Base-by-base conservation (phyloP, 2,888 invertebrate species). In the Noctua janthina region DNA sequence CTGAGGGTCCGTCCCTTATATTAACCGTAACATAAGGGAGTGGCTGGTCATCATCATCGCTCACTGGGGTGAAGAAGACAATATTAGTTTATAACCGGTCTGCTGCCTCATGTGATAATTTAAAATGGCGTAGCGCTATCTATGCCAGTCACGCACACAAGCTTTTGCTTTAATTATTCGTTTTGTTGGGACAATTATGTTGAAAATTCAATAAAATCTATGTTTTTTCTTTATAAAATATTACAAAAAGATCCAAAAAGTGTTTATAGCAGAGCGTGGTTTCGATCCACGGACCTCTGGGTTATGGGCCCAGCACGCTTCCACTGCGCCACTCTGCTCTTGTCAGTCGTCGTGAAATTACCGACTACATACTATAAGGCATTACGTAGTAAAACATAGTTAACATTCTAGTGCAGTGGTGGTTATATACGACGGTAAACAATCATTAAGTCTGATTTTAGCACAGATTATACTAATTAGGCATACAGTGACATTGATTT, bases 211-310 rank as follows among this genome's bases (percentile, higher is more conserved):
- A 59, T 54, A 64, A 29, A 69, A 29, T 49, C 51, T 59, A 46
- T 10, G 29, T n/a, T 43, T 3, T 64, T 46, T n/a, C 59, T n/a
- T 20, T 8, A 46, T 39, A 72, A 70, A 67, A 70, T 23, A 20
- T 11, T 20, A 46, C 4, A 80, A 70, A 76, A 87, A 67, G 1
- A 64, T 17, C 7, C 73, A 86, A 87, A 89, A 90, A 89, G 81
- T 23, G 7, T 0, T 76, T 49, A 17, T 97, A 97, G 97, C 97
- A 98, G 98, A 98, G 98, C 98, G 98, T 98, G 98, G 98, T 98
- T 98, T 98, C 98, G 98, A 98, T 98, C 98, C 98, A 98, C 98
- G 98, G 98, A 98, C 98, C 98, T 98, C 98, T 98, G 98, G 98
- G 98, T 98, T 98, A 98, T 98, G 98, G 98, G 98, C 98, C 98